Conservation (phyloP, 2,888 invertebrate genomes). For the Chalcosyrphus nemorum region DNA sequence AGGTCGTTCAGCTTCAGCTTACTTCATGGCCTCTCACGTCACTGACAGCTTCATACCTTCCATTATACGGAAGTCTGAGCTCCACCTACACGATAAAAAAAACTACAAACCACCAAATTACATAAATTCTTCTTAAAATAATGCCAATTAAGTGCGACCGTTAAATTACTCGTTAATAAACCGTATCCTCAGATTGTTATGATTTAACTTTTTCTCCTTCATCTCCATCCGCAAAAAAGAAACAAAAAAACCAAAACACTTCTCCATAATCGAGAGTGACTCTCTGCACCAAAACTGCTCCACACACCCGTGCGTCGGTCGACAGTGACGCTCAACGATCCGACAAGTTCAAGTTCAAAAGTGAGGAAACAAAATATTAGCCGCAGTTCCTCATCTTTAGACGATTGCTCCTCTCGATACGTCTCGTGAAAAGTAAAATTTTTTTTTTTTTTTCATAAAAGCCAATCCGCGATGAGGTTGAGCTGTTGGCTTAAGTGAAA, state of each 20-base stretch:
- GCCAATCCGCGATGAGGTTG: not conserved
- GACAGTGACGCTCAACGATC: conserved; percentile 43
- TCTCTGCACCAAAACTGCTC: conserved; percentile 2
- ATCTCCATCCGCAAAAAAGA: not conserved
- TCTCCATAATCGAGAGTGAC: conserved; percentile 35
- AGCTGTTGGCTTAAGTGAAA: conserved; percentile 52
- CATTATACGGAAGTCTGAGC: not conserved
- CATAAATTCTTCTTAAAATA: not conserved
- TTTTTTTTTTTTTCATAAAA: too few relatives aligned
- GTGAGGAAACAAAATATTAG: conserved; percentile 74
- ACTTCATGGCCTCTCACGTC: not conserved
- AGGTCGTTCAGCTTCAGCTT: too few relatives aligned
- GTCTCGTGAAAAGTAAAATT: conserved; percentile 66
- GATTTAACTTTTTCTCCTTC: conserved; percentile 49
- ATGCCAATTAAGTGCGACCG: conserved; percentile 11
- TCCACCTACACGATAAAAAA: not conserved
- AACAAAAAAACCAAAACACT: not conserved
- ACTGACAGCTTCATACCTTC: not conserved
- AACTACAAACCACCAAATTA: not conserved
- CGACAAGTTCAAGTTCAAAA: conserved; percentile 75
- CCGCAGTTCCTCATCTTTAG: not conserved
- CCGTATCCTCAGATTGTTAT: conserved; percentile 33
- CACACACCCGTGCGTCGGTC: conserved; percentile 1
- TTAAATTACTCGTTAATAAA: conserved; percentile 43
- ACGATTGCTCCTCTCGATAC: conserved; percentile 3